These are phyloP conservation scores for Strix aluco DNA, from an alignment of 2,113 vertebrate genomes.

Conservation along the genomic window DNA sequence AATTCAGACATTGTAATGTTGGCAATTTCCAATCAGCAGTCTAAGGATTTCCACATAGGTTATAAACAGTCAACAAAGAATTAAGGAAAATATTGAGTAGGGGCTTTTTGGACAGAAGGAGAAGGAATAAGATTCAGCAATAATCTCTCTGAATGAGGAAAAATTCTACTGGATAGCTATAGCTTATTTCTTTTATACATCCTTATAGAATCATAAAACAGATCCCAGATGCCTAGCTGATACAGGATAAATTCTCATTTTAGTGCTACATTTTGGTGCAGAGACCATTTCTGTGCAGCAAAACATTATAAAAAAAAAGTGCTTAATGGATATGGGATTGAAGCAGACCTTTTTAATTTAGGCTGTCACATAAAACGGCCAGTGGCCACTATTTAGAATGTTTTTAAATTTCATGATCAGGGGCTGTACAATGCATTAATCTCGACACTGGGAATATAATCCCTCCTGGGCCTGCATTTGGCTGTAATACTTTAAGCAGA, in stretches of 20 bases:
- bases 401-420: slow-evolving; percentile 29
- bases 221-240: slow-evolving; percentile 22
- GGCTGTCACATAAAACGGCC: neutral
- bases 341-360: slow-evolving; percentile 30
- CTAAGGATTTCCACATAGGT: neutral
- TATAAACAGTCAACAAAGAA: neutral
- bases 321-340: neutral
- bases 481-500: slow-evolving; percentile 35
- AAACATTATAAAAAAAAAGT: neutral
- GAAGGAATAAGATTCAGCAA: neutral
- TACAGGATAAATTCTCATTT: slow-evolving; percentile 33
- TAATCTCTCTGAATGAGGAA: neutral
- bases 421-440: slow-evolving; percentile 38
- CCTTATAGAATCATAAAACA: slow-evolving; percentile 28
- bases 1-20: neutral
- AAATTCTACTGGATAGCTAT: neutral
- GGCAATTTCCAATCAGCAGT: neutral
- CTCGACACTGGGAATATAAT: slow-evolving; percentile 35
- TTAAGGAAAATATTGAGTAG: neutral
- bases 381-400: slow-evolving; percentile 17
- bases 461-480: neutral
- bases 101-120: neutral
- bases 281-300: neutral
- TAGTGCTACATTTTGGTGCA: neutral
- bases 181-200: slow-evolving; percentile 27